phyloP scores from a whole-genome alignment of 1,140 invertebrate genomes.

The Delia radicum region DNA sequence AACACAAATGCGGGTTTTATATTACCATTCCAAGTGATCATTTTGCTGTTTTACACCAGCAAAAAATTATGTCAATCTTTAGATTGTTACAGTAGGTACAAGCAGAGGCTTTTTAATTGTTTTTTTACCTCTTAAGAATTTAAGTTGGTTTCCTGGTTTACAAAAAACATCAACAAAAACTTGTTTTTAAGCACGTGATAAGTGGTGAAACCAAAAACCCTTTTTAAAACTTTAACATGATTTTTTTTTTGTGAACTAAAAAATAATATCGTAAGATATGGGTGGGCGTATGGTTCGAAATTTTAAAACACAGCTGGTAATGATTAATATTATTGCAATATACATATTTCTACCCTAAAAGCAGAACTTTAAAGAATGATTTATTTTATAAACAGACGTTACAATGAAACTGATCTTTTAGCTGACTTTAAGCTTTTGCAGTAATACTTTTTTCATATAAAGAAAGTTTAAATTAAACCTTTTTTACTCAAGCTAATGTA shows the following conservation, averaged over 20 bases:
- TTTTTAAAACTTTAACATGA: neutral
- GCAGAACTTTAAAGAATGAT: neutral
- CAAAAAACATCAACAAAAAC: neutral
- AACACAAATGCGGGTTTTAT: neutral
- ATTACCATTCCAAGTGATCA: neutral
- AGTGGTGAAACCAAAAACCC: neutral
- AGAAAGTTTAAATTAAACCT: no score
- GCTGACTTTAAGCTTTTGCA: no score
- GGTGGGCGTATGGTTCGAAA: neutral
- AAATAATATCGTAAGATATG: neutral
- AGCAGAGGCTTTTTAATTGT: neutral
- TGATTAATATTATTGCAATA: neutral
- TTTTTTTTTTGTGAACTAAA: neutral
- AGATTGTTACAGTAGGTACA: neutral
- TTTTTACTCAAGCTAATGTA: no score
- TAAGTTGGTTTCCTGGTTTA: neutral
- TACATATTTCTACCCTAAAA: no score
- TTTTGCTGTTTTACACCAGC: neutral
- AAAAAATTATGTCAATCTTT: slow-evolving; percentile 2
- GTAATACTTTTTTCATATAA: no score
- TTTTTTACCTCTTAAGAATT: neutral
- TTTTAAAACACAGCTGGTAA: neutral
- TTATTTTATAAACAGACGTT: no score
- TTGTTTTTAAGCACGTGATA: slow-evolving; percentile 1
- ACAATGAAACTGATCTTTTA: no score